These are phyloP conservation scores for Plagodis pulveraria DNA, from an alignment of 2,888 invertebrate species.

Conservation along the genomic window DNA sequence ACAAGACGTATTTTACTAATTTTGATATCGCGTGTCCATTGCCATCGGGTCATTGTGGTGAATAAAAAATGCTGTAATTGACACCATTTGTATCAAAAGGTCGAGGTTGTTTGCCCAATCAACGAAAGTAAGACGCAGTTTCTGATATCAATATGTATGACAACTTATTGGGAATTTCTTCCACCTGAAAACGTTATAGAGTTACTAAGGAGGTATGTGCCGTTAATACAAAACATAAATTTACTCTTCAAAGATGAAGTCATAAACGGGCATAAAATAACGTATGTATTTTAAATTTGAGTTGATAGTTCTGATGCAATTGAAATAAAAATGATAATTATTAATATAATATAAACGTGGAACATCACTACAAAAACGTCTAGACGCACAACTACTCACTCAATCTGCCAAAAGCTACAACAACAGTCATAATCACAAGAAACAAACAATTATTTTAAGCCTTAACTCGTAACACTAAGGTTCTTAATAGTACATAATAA, in stretches of 20 bases:
- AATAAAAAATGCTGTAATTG: conserved; percentile 35
- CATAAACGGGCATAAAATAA: too few species aligned
- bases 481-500: conserved; percentile 11
- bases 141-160: conserved; percentile 7
- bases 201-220: too few species aligned
- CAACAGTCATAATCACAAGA: conserved; percentile 9
- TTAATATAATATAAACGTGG: background rate
- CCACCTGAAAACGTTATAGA: too few species aligned
- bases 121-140: conserved; percentile 16
- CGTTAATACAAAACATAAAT: too few species aligned
- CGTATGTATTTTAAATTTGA: too few species aligned
- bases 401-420: conserved; percentile 19
- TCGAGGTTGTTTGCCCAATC: conserved; percentile 33
- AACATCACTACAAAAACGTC: conserved; percentile 6
- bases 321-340: background rate
- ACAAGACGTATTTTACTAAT: conserved; percentile 32
- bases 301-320: too few species aligned
- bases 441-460: conserved; percentile 8
- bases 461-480: conserved; percentile 9
- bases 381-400: conserved; percentile 9
- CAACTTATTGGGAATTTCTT: background rate
- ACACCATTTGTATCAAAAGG: conserved; percentile 36
- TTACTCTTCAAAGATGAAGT: too few species aligned
- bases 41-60: conserved; percentile 25
- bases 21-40: conserved; percentile 44